Conservation (phyloP, 2,113 vertebrate species). For the Thamnophis sirtalis region DNA sequence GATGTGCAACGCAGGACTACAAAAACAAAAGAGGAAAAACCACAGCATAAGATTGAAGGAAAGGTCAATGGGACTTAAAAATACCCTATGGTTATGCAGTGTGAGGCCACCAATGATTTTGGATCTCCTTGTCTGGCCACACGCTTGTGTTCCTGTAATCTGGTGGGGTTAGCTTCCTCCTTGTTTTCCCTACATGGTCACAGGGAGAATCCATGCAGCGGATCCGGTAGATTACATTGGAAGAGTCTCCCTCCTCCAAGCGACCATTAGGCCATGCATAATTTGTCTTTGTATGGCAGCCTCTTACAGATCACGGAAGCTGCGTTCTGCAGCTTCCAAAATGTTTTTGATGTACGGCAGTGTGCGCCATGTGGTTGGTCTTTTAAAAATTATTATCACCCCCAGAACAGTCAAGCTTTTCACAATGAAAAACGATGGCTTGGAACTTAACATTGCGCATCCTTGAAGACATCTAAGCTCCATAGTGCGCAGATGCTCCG, state of each 20-base stretch:
- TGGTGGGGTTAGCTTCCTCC: neutral
- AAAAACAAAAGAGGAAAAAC: no score
- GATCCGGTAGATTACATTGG: neutral
- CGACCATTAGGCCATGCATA: no score
- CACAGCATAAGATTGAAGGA: no score
- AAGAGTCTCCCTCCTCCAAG: neutral
- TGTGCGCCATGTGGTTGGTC: neutral
- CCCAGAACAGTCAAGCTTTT: neutral
- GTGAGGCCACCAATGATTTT: neutral
- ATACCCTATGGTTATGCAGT: neutral
- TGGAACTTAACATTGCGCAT: neutral
- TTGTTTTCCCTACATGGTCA: neutral
- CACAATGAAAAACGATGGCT: neutral
- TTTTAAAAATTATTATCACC: neutral
- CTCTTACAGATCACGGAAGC: no score
- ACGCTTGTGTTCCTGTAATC: neutral
- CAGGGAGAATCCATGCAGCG: neutral
- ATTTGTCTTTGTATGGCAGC: no score
- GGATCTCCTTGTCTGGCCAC: neutral
- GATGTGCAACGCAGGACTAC: no score
- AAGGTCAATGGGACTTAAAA: no score
- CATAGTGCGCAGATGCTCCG: rapidly evolving
- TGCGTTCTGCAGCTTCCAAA: neutral
- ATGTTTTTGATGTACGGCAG: neutral
- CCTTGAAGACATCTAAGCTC: neutral